Conservation (phyloP, 37 sponge, comb jelly and placozoan species). For the Haliclona indistincta region DNA sequence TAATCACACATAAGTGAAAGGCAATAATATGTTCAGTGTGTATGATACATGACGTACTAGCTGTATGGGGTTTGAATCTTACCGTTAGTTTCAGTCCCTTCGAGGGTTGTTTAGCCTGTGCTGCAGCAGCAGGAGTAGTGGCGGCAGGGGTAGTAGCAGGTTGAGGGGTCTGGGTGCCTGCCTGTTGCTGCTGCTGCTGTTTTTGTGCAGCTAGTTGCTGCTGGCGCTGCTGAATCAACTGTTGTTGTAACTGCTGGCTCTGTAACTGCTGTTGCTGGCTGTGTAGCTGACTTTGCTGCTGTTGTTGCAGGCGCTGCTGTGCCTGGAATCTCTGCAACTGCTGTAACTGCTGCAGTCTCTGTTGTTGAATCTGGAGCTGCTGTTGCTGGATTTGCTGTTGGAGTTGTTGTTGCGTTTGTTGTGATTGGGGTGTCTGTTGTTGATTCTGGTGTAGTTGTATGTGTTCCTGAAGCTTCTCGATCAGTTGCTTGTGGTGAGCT, state of each 20-base stretch:
- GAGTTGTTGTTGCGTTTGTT: neutral
- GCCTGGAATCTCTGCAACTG: neutral
- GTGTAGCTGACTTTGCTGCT: neutral
- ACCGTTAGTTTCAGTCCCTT: conserved; percentile 52
- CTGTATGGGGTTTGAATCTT: neutral
- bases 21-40: no score
- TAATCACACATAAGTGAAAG: no score
- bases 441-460: no score
- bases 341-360: neutral
- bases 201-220: neutral
- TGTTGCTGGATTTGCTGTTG: neutral
- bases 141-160: conserved; percentile 7
- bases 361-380: conserved; percentile 19
- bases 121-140: neutral
- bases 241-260: conserved; percentile 17
- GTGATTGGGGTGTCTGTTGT: no score
- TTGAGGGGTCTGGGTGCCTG: conserved; percentile 5
- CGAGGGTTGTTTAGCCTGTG: conserved; percentile 43
- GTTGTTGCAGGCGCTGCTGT: neutral
- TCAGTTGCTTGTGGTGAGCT: neutral
- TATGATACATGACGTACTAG: no score
- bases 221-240: neutral
- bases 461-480: no score
- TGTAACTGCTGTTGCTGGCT: conserved; percentile 11
- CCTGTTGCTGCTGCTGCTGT: neutral